These are phyloP conservation scores for Dugesia japonica DNA, from an alignment of 2,888 invertebrate species.

Conservation along the genomic window DNA sequence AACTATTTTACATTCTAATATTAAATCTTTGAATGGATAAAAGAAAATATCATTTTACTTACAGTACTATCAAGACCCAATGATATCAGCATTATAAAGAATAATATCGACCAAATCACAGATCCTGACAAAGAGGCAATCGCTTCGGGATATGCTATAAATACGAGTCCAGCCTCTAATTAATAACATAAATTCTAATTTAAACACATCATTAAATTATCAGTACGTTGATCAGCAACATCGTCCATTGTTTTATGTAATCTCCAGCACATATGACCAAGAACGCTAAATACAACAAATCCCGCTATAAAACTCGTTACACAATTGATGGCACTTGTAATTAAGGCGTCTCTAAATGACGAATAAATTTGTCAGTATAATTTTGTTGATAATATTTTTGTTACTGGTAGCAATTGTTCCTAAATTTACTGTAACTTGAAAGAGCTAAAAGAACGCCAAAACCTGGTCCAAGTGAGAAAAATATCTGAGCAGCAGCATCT, in stretches of 20 bases:
- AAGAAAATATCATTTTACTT: too few species aligned
- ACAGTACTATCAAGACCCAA: slow-evolving; percentile 55
- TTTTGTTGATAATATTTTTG: slow-evolving; percentile 35
- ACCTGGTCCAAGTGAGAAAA: slow-evolving; percentile 78
- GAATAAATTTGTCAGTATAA: not conserved
- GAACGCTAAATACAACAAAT: slow-evolving; percentile 44
- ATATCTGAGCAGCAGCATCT: slow-evolving; percentile 79
- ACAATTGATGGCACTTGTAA: slow-evolving; percentile 37
- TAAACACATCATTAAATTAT: not conserved
- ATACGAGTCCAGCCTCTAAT: slow-evolving; percentile 69
- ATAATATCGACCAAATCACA: slow-evolving; percentile 82
- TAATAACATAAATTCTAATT: not conserved
- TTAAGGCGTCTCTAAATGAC: slow-evolving; percentile 37
- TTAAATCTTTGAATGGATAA: too few species aligned
- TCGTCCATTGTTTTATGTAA: slow-evolving; percentile 70
- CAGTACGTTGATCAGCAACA: slow-evolving; percentile 62
- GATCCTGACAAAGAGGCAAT: slow-evolving; percentile 80
- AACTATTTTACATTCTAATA: too few species aligned
- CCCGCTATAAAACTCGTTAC: slow-evolving; percentile 37
- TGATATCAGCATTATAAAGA: slow-evolving; percentile 86
- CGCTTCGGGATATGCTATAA: slow-evolving; percentile 83
- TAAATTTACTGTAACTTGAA: slow-evolving; percentile 79
- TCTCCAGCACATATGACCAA: slow-evolving; percentile 63
- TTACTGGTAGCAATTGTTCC: slow-evolving; percentile 61
- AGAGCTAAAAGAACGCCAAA: slow-evolving; percentile 74